These are phyloP conservation scores for Alcis repandata DNA, from an alignment of 2,888 invertebrate species.

Conservation along the genomic window DNA sequence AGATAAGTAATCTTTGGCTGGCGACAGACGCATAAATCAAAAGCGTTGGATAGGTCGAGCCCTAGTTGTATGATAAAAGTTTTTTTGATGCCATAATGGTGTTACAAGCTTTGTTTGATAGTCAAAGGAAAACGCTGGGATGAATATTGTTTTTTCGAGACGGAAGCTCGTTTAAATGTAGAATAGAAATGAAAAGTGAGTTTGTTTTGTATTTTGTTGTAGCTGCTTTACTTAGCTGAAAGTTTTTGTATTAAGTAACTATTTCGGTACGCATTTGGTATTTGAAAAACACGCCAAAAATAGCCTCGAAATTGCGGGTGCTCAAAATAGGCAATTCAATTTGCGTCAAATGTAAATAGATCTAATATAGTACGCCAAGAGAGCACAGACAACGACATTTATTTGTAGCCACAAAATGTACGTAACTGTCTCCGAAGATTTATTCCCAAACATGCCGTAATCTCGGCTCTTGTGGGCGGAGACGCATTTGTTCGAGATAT, in stretches of 20 bases:
- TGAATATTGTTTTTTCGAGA: constrained; percentile 7
- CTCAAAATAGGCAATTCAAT: constrained; percentile 5
- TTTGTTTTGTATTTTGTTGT: too few relatives aligned
- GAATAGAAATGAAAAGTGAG: too few relatives aligned
- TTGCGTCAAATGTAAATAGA: constrained; percentile 3
- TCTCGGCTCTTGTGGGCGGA: constrained; percentile 81
- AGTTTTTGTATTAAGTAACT: too few relatives aligned
- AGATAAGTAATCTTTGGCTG: constrained; percentile 75
- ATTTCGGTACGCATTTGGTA: too few relatives aligned
- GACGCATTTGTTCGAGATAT: constrained; percentile 76
- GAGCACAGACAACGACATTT: constrained; percentile 69
- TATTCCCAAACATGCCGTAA: constrained; percentile 81
- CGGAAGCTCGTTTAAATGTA: too few relatives aligned
- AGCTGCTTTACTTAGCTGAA: too few relatives aligned
- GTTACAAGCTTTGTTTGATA: constrained; percentile 40
- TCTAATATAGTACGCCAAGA: constrained; percentile 46
- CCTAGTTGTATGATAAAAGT: constrained; percentile 48
- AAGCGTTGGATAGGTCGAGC: constrained; percentile 76
- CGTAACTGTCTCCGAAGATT: constrained; percentile 80
- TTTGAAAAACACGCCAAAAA: too few relatives aligned
- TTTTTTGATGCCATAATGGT: constrained; percentile 47
- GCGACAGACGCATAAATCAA: constrained; percentile 79
- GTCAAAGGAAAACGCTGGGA: constrained; percentile 32
- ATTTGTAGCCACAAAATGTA: constrained; percentile 80
- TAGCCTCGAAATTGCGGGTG: not conserved